Evolutionary conservation across 2,113 vertebrate species (phyloP), one percentile per base, ranked within the genome.

Genomic region (Calidris pugnax): DNA sequence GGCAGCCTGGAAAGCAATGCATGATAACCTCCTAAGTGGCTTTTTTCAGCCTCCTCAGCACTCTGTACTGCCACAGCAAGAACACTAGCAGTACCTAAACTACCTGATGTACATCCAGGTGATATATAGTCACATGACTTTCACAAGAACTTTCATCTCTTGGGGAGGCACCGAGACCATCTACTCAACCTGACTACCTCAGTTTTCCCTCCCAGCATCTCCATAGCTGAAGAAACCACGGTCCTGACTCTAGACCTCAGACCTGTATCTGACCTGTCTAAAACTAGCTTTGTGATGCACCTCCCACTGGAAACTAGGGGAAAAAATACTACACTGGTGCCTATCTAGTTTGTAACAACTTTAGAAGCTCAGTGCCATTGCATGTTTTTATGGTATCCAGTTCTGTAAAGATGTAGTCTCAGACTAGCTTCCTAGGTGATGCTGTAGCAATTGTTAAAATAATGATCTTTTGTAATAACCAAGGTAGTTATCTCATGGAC

Each of bases 11-110:
- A 48, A 90, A 66, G 53, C 41, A 75, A 68, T 20, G 35, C 33
- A 35, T 1, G 0, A 22, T 16, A 76, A 39, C 20, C 26, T 57
- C 35, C 19, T 9, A 47, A 12, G 19, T 30, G 16, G 1, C 0
- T 5, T 66, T 57, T 53, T 67, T 63, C 41, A 77, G n/a, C 55
- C 35, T 39, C 17, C 27, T 15, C 32, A 68, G 32, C 28, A 53
- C 13, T 59, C 59, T 50, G 2, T 47, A 59, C 26, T 77, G 7
- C 24, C n/a, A 35, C 11, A 69, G 2, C 6, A 75, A 10, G 35
- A 78, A 3, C 20, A 41, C 4, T 12, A 90, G 15, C 20, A 83
- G 41, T 19, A 53, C 20, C 20, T 39, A n/a, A 68, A 55, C 33
- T 19, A 77, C 20, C 26, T 59, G 19, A 55, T 0, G 0, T 7